phyloP scores from a whole-genome alignment of 2,113 vertebrate species.

The Paralichthys olivaceus region DNA sequence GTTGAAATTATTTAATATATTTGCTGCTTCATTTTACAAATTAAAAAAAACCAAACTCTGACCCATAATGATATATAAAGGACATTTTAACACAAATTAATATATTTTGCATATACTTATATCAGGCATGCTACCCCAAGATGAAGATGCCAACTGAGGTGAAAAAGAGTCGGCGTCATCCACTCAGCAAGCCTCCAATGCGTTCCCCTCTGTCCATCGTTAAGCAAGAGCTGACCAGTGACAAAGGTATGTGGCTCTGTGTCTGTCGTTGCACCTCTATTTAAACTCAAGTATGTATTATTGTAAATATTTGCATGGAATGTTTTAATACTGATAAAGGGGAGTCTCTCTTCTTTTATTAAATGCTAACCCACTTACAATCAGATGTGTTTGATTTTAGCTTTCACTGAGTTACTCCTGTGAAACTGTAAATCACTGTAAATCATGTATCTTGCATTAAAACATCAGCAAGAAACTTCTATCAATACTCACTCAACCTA shows the following conservation, averaged over 20 bases:
- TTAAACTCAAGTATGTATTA: background rate
- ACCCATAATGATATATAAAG: too few relatives aligned
- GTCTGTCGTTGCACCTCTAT: background rate
- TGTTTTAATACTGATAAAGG: background rate
- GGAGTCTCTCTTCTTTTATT: background rate
- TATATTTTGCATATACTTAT: background rate
- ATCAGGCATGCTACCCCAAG: constrained; percentile 86
- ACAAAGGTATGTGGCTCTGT: constrained; percentile 85
- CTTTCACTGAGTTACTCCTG: too few relatives aligned
- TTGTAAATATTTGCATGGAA: background rate
- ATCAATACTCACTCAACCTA: too few relatives aligned
- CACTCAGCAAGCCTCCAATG: constrained; percentile 91
- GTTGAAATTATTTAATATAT: background rate
- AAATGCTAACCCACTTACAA: too few relatives aligned
- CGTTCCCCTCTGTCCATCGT: constrained; percentile 91
- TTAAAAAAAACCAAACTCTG: too few relatives aligned
- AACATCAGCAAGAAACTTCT: too few relatives aligned
- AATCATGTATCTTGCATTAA: too few relatives aligned
- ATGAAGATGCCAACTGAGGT: constrained; percentile 92
- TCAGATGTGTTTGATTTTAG: too few relatives aligned
- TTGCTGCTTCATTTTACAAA: background rate
- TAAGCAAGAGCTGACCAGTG: constrained; percentile 91
- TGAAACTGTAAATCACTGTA: too few relatives aligned
- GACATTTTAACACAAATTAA: background rate
- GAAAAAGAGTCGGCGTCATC: constrained; percentile 95